Base-by-base conservation (phyloP, 2,113 vertebrate genomes). In the Emydura subglobosa region DNA sequence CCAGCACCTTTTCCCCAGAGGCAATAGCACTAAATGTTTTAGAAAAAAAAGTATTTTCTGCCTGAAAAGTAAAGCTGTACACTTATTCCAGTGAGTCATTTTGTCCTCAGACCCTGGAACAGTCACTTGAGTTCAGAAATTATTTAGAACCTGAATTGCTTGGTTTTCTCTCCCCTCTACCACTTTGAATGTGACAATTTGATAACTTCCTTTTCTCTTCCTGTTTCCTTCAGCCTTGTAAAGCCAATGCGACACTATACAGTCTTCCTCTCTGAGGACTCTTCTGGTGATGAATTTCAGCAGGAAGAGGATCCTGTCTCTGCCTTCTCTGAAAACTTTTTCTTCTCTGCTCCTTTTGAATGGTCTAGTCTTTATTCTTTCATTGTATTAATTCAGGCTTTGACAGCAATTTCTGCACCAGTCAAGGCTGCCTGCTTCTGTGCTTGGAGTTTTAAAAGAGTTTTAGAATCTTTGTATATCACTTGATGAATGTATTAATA, bases 221-320 rank as follows among this genome's bases (percentile, higher is more conserved):
- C 97, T 98, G 92, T 97, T 83, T 98, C 96, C 97, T 79, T 81
- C 98, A 99, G 99, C 98, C 98, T 99, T 93, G 97, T 99, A 97
- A 99, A 98, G 98, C 99, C 99, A 68, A 98, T 99, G 86, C 98
- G 99, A 97, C 99, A 99, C 98, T 99, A 99, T 98, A 99, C 99
- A 47, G 99, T 99, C 98, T 99, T 99, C 99, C 99, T 99, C 89
- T 99, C 99, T 53, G 99, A 99, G 98, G 99, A 99, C 98, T 99
- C 99, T 34, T 99, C 99, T 95, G 99, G 99, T 87, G 99, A 99
- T 93, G 99, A 99, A 95, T 98, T 99, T 96, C 99, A 99, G 97
- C 99, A 98, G 95, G 98, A 99, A 95, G 98, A 98, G 82, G 98
- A 99, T 97, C 98, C 98, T 91, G 98, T 99, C 96, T 98, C 98